Base-by-base conservation (phyloP, 35 echinoderm and acorn worm genomes). In the Amphiura filiformis region DNA sequence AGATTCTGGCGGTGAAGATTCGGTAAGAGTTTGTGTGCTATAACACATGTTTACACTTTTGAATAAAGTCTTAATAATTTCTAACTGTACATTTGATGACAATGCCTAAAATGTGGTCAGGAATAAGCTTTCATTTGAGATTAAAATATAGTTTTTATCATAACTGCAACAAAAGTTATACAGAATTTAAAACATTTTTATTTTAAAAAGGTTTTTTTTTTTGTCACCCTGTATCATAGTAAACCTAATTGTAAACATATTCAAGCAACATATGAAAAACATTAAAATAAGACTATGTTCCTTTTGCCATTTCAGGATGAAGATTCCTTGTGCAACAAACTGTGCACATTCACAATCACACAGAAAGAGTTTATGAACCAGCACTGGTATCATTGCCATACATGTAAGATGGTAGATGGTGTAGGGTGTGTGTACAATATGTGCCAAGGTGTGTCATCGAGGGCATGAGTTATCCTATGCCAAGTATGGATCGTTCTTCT, bases 401-500 rank as follows among this genome's bases (percentile, higher is more conserved):
- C 96, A 0, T 98, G 96, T 76, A 98, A 98, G 86, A 98, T 98
- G 96, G 93, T 98, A 12, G 96, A 98, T 84, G 96, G 96, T 1
- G 96, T 98, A 14, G 96, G n/a, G 96, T 31, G 90, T 98, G 0
- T 98, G 96, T 75, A 98, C 96, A 34, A 94, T 98, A 22, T 98
- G 96, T 87, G 96, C 96, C 37, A 94, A 94, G 76, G 96, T 98
- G 26, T 98, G 96, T 84, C 96, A 98, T 84, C 90, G 92, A 41
- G 96, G 92, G 31, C 96, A 98, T 90, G 96, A 98, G 57, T 78
- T 98, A 34, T 94, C 96, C 56, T 98, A 98, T 76, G 96, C 96
- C 92, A 98, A 98, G 78, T 94, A 98, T 89, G 96, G 96, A 37
- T 94, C 92, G 9, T 98, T 98, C 89, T 98, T 98, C 90, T 98